Conservation (phyloP, 2,797 vertebrate genomes). For the Sus cebifrons region DNA sequence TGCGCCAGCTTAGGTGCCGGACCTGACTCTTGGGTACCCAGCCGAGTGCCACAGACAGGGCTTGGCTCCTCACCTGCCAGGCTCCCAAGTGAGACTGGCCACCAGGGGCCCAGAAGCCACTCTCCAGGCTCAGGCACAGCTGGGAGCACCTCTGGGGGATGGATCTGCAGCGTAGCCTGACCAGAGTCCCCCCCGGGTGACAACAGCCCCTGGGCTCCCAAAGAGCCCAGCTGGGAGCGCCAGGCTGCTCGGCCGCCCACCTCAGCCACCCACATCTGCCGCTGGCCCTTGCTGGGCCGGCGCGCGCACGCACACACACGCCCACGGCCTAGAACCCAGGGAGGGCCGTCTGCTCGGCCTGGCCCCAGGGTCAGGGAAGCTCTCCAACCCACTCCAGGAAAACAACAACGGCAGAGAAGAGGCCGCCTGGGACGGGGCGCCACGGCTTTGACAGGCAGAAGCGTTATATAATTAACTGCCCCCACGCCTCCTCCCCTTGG, state of each 20-base stretch:
- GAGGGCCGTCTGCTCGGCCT: not conserved
- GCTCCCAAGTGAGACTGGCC: fast-evolving
- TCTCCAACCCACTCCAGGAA: slow-evolving; percentile 60
- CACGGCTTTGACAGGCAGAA: slow-evolving; percentile 73
- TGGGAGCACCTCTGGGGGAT: not conserved
- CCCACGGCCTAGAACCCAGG: not conserved
- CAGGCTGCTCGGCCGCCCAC: slow-evolving; percentile 64
- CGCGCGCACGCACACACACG: not conserved
- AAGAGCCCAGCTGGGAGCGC: slow-evolving; percentile 62
- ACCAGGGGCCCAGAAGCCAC: not conserved
- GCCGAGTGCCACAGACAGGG: not conserved
- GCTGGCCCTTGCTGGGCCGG: not conserved
- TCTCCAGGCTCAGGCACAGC: not conserved
- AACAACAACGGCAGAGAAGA: slow-evolving; percentile 67
- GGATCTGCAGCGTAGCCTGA: not conserved
- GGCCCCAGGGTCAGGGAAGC: slow-evolving; percentile 58
- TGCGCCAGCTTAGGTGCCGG: not conserved
- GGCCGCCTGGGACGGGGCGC: slow-evolving; percentile 78
- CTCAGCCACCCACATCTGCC: slow-evolving; percentile 75
- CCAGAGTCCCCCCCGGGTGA: not conserved
- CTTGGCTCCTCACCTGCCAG: not conserved
- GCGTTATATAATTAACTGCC: slow-evolving; percentile 87
- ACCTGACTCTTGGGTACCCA: not conserved
- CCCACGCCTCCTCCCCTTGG: slow-evolving; percentile 81
- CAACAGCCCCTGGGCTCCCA: not conserved